Conservation (phyloP, 2,797 vertebrate species). For the Tympanoctomys barrerae region DNA sequence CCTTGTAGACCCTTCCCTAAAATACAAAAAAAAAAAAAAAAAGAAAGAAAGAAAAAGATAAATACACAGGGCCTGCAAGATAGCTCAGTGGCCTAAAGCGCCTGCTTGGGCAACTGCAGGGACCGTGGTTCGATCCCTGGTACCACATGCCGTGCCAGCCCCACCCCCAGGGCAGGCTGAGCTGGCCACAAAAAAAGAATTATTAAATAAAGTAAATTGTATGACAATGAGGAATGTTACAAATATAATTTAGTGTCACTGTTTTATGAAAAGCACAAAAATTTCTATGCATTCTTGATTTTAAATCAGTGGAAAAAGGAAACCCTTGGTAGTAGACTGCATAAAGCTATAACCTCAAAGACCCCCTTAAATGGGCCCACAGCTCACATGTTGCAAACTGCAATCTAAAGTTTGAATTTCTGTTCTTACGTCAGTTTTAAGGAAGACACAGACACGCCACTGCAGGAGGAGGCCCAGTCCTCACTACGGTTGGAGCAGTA, state of each 20-base stretch:
- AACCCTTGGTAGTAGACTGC: background rate
- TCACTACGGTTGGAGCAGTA: background rate
- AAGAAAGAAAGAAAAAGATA: too few species aligned
- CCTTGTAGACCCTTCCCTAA: too few species aligned
- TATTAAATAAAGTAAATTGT: background rate
- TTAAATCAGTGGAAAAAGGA: constrained; percentile 17
- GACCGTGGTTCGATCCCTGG: too few species aligned
- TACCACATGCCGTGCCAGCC: too few species aligned
- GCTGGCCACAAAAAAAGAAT: too few species aligned
- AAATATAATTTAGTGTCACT: background rate
- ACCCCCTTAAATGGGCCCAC: background rate
- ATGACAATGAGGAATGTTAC: background rate
- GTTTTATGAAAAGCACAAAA: background rate
- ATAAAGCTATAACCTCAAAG: background rate
- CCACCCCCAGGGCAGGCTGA: too few species aligned
- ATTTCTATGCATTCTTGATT: background rate
- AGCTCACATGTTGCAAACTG: background rate
- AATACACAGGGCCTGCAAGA: too few species aligned
- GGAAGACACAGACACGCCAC: background rate
- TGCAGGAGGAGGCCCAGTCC: background rate
- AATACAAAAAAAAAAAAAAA: too few species aligned
- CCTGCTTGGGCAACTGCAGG: too few species aligned
- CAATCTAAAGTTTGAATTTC: background rate
- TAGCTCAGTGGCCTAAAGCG: too few species aligned
- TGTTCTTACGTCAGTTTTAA: background rate